Base-by-base conservation (phyloP, 2,797 vertebrate genomes). In the Notolepis coatsorum region DNA sequence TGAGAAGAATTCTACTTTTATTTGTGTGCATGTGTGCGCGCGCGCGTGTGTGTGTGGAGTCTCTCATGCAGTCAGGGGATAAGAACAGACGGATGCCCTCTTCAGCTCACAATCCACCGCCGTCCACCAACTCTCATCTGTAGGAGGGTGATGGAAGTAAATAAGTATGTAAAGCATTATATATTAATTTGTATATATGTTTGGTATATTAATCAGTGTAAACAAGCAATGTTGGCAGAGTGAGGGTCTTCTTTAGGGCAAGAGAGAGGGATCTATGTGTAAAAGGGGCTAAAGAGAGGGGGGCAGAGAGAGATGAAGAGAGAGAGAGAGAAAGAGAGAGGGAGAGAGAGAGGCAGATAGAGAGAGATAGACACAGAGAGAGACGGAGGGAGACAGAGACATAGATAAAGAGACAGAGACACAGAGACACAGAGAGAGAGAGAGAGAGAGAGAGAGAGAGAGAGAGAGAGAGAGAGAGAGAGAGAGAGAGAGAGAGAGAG, bases 61-160 rank as follows among this genome's bases (percentile, higher is more conserved):
- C n/a, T n/a, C n/a, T 88, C 53, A 90, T 4, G 61, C 71, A 49
- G 60, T 3, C 41, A 85, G 9, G 0, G 72, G 75, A 52, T 78
- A 88, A 0, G 82, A 91, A 61, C 87, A 92, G 75, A 93, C 80
- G 46, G 86, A 92, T 0, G 91, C 89, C 67, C 83, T 83, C 79
- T 71, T 77, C 66, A 88, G 68, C 0, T 79, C 74, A 25, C 90
- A 91, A 72, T 91, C 80, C 0, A 33, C 81, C 0, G 72, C 75
- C 1, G 84, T 88, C 89, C 91, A 91, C 84, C 84, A 82, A 73
- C 85, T 86, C 73, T 86, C 71, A 51, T 77, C 93, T 92, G 37
- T 23, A 24, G 3, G 23, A 25, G 27, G 33, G 17, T 23, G 35
- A 41, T 53, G 70, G 17, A 55, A 39, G n/a, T 15, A n/a, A 10